Percentiles rank a stretch among this genome's conserved stretches.
Evolutionary conservation across 2,888 invertebrate genomes (phyloP).

Genomic region (Calameuta filiformis): DNA sequence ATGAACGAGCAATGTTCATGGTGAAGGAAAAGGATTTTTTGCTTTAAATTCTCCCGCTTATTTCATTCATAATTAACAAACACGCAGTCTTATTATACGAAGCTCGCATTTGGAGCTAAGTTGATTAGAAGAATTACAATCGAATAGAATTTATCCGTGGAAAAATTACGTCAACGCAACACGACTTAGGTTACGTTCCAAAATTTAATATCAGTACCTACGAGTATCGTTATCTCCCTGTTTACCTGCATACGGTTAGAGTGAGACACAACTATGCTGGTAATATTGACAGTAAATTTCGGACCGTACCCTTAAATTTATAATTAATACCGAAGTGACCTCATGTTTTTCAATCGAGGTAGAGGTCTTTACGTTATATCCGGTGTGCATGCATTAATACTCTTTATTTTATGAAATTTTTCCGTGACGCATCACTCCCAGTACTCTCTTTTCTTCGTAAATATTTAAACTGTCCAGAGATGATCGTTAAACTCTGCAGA

Average conservation of each 20-base stretch:
- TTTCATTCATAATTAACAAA: constrained; percentile 57
- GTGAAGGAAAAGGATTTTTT: neutral
- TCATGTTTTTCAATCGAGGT: neutral
- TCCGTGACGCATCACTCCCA: neutral
- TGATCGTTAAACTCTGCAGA: neutral
- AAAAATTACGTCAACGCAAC: neutral
- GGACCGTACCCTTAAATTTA: neutral
- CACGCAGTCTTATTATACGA: constrained; percentile 62
- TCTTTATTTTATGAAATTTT: neutral
- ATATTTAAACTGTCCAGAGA: neutral
- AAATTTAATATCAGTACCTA: no score
- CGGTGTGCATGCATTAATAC: neutral
- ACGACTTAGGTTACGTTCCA: neutral
- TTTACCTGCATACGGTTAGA: no score
- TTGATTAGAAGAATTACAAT: neutral
- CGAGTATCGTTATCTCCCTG: no score
- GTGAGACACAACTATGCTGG: no score
- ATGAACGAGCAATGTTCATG: neutral
- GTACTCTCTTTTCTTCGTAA: neutral
- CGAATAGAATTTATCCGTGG: neutral
- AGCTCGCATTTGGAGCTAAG: constrained; percentile 17
- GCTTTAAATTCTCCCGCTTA: constrained; percentile 32
- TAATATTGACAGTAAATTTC: no score
- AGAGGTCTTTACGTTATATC: neutral
- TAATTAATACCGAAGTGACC: neutral